Conservation (phyloP, 2,797 vertebrate genomes). For the Xerus rutilus region DNA sequence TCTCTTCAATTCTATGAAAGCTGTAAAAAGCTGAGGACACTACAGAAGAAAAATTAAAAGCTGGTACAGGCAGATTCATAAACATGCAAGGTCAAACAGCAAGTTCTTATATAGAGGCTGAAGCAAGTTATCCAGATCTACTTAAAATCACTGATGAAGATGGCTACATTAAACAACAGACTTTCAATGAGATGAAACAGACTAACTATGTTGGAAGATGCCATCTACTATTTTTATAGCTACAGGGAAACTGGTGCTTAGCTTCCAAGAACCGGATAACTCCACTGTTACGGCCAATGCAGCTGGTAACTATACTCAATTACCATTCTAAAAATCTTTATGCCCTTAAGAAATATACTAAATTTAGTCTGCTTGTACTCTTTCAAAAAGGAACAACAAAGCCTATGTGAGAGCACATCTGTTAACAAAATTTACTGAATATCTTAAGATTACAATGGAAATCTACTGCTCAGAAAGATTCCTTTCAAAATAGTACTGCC, state of each 20-base stretch:
- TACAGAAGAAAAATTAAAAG: not conserved
- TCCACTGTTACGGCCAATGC: not conserved
- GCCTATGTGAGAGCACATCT: not conserved
- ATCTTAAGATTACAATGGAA: not conserved
- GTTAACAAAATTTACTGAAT: not conserved
- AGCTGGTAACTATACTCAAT: not conserved
- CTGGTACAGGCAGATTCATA: not conserved
- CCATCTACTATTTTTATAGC: not conserved
- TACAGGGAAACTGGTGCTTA: not conserved
- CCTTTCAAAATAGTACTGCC: not conserved
- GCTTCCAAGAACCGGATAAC: not conserved
- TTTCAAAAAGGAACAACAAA: not conserved
- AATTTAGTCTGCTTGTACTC: not conserved
- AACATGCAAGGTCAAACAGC: not conserved
- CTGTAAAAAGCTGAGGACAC: not conserved
- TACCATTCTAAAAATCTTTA: not conserved
- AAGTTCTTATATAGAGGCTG: not conserved
- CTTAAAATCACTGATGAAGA: not conserved
- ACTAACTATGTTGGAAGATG: not conserved
- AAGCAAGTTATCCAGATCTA: not conserved
- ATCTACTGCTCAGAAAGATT: not conserved
- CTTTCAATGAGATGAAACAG: not conserved
- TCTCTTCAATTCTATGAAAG: not conserved
- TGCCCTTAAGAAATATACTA: not conserved
- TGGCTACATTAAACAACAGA: not conserved